Conservation (phyloP, 92 coral and sea anemone species). For the Umimayanthus chanpuru region DNA sequence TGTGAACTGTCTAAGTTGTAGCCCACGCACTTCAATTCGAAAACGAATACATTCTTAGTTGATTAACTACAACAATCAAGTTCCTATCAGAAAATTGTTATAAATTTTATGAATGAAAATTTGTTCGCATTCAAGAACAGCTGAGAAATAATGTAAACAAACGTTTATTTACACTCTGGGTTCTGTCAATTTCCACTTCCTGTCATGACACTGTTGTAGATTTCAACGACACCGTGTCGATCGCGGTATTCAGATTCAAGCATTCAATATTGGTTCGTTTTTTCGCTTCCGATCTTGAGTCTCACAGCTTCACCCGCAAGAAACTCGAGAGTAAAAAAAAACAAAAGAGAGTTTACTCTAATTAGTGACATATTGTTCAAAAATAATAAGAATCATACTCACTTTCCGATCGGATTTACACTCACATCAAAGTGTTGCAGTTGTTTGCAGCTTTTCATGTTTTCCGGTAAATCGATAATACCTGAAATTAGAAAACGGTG, state of each 20-base stretch:
- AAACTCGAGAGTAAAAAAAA: conserved; percentile 1
- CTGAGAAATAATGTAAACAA: conserved; percentile 42
- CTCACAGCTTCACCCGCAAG: not conserved
- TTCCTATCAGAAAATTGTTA: not conserved
- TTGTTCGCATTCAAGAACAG: conserved; percentile 7
- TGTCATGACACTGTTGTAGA: conserved; percentile 15
- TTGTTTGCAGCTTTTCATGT: conserved; percentile 80
- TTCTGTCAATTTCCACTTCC: conserved; percentile 23
- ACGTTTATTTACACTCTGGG: not conserved
- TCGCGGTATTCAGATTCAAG: not conserved
- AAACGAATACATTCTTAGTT: not conserved
- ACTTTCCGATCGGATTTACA: conserved; percentile 97
- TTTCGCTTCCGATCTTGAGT: not conserved
- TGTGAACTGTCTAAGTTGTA: not conserved
- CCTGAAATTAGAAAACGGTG: conserved; percentile 59
- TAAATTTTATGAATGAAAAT: not conserved
- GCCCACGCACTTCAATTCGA: not conserved
- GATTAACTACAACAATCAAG: not conserved
- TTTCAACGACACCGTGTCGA: not conserved
- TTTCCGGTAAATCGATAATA: conserved; percentile 90
- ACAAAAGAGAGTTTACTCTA: conserved; percentile 14
- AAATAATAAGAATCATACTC: conserved; percentile 40
- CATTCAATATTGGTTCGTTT: not conserved
- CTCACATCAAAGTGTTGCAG: conserved; percentile 90
- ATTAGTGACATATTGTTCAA: not conserved